phyloP scores from a whole-genome alignment of 2,113 vertebrate species.

The Herpailurus yagouaroundi region DNA sequence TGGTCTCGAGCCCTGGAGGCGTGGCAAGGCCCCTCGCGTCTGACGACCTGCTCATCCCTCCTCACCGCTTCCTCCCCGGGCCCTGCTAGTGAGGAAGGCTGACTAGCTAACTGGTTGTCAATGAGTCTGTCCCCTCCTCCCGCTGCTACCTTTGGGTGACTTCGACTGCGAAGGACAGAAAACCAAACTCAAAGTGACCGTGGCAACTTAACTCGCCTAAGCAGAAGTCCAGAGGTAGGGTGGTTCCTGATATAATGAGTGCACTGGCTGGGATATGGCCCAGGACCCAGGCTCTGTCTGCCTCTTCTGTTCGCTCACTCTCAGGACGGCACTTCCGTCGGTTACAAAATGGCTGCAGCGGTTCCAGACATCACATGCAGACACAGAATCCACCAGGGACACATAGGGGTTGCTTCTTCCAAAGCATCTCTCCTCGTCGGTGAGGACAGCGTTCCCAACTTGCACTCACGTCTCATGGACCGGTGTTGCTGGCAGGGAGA shows the following conservation, averaged over 20 bases:
- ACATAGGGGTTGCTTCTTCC: neutral
- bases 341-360: neutral
- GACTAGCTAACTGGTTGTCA: neutral
- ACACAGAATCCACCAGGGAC: neutral
- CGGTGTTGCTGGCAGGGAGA: neutral
- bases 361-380: neutral
- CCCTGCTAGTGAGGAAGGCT: neutral
- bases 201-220: neutral
- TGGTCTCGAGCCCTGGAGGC: neutral
- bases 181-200: neutral
- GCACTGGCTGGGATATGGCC: neutral
- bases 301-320: neutral
- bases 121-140: fast-evolving
- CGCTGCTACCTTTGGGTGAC: neutral
- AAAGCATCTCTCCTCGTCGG: neutral
- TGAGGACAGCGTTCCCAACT: neutral
- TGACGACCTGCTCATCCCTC: neutral
- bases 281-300: neutral
- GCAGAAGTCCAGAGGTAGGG: neutral
- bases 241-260: fast-evolving
- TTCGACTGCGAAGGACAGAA: neutral
- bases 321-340: neutral
- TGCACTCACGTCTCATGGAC: neutral
- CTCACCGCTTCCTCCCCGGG: neutral
- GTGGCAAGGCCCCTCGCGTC: neutral